phyloP scores from a whole-genome alignment of 2,888 invertebrate species.

The Doris montereyensis region DNA sequence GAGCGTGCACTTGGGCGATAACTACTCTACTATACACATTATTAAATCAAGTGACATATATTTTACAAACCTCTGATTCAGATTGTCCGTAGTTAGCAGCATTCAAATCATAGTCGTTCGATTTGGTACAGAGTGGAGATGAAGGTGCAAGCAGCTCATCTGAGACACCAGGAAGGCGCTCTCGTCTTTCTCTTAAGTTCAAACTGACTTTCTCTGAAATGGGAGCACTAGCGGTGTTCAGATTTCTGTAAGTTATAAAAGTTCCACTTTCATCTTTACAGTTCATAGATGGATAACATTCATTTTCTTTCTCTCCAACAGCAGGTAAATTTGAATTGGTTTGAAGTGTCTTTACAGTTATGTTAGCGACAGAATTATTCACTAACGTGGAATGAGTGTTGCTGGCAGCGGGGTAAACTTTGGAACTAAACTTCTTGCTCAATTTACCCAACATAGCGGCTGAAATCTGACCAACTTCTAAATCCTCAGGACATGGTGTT shows the following conservation, averaged over 20 bases:
- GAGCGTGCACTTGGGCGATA: no score
- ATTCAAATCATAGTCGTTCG: no score
- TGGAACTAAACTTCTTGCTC: background rate
- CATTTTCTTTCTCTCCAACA: no score
- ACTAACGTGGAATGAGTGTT: background rate
- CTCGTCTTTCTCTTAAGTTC: constrained; percentile 28
- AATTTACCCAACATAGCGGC: constrained; percentile 29
- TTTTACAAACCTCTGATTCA: no score
- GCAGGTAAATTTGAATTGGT: no score
- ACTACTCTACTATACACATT: no score
- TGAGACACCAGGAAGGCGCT: constrained; percentile 34
- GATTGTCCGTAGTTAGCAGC: no score
- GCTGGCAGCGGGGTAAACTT: background rate
- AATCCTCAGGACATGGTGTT: constrained; percentile 41
- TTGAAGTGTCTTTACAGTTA: no score
- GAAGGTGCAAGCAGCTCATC: no score
- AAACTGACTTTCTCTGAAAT: background rate
- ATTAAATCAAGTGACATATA: no score
- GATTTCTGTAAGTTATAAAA: background rate
- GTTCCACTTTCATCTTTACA: background rate
- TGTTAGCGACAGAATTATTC: background rate
- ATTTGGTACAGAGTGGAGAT: no score
- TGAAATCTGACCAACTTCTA: constrained; percentile 42
- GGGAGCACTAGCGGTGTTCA: background rate
- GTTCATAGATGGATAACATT: no score